Evolutionary conservation across 2,797 vertebrate genomes (phyloP).

Genomic region (Danio jaintianensis): DNA sequence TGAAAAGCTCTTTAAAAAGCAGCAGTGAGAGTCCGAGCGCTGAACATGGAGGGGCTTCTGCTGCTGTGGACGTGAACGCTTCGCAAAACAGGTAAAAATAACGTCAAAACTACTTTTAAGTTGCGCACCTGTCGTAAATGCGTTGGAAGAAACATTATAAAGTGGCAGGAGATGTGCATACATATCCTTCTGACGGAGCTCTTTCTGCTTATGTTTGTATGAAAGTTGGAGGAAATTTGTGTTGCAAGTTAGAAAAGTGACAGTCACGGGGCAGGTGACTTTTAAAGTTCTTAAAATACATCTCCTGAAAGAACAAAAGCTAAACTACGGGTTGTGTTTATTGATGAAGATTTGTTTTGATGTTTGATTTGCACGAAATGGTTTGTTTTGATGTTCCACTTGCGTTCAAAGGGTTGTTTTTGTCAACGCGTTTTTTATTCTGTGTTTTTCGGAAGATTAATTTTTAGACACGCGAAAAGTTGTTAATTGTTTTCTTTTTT

Average conservation of each 20-base stretch:
- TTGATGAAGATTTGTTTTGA: too few species aligned
- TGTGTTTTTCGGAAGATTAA: too few species aligned
- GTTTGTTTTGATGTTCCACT: too few species aligned
- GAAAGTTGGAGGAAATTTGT: background rate
- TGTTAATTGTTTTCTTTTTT: too few species aligned
- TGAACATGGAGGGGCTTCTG: conserved; percentile 60
- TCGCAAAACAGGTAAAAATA: conserved; percentile 63
- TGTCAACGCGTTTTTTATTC: too few species aligned
- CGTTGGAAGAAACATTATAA: background rate
- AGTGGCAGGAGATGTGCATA: too few species aligned
- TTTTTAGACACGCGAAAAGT: too few species aligned
- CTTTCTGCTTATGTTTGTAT: background rate
- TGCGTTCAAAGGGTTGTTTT: too few species aligned
- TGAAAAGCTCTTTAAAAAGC: conserved; percentile 60
- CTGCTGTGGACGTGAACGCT: conserved; percentile 59
- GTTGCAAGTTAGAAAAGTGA: background rate
- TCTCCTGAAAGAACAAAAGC: too few species aligned
- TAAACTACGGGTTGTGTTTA: too few species aligned
- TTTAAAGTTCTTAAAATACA: too few species aligned
- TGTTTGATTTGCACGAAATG: too few species aligned
- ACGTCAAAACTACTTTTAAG: background rate
- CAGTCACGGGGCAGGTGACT: background rate
- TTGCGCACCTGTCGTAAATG: background rate
- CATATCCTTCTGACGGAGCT: background rate
- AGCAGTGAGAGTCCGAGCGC: conserved; percentile 56